Evolutionary conservation across 2,888 invertebrate species (phyloP).

Genomic region (Tipula vernalis): DNA sequence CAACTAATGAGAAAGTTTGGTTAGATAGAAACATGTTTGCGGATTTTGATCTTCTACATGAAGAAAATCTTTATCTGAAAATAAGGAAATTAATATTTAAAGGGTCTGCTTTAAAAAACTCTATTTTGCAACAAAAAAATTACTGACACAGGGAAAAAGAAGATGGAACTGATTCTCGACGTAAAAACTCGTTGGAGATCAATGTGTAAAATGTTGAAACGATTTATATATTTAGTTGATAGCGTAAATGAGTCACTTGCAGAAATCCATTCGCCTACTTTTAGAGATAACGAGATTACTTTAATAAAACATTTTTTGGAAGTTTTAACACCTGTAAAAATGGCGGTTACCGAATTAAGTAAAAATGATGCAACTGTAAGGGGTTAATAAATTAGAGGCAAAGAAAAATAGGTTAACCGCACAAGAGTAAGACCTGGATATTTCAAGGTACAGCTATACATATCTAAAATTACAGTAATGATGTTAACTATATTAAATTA

Average conservation of each 20-base stretch:
- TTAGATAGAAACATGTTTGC: background rate
- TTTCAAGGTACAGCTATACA: no score
- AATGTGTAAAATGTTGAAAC: background rate
- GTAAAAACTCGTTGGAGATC: slow-evolving; percentile 9
- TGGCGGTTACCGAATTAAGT: slow-evolving; percentile 7
- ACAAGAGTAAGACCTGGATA: no score
- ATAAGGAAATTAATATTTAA: slow-evolving; percentile 9
- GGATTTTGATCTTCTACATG: background rate
- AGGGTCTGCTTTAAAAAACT: slow-evolving; percentile 5
- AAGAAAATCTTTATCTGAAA: background rate
- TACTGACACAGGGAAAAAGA: background rate
- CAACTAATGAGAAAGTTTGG: slow-evolving; percentile 5
- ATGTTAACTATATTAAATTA: no score
- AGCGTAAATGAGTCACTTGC: background rate
- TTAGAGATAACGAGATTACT: background rate
- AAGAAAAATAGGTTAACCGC: background rate
- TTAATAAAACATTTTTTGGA: no score
- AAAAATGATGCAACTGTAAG: slow-evolving; percentile 10
- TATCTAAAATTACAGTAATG: no score
- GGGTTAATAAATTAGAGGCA: slow-evolving; percentile 6
- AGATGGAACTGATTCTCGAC: slow-evolving; percentile 5
- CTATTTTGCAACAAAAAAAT: background rate
- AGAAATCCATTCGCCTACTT: background rate
- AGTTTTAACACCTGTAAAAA: slow-evolving; percentile 6
- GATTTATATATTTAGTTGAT: background rate